Percentiles rank a stretch among this genome's conserved stretches.
Evolutionary conservation across 2,888 invertebrate genomes (phyloP).

Genomic region (Sussaba pulchella): DNA sequence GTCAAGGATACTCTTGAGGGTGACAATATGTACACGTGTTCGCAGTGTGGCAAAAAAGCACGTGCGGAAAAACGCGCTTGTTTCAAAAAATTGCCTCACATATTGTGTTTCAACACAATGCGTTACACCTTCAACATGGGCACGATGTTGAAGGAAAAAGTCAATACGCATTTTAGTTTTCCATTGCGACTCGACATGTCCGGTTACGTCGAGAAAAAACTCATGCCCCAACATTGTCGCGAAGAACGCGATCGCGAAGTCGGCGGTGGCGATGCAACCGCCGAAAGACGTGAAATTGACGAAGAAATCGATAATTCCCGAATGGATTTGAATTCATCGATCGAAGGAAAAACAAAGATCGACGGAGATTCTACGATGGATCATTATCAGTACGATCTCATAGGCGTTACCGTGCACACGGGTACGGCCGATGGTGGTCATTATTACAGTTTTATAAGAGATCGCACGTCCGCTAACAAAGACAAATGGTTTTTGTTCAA

Average conservation of each 20-base stretch:
- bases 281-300: slow-evolving; percentile 70
- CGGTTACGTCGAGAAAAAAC: slow-evolving; percentile 96
- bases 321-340: slow-evolving; percentile 34
- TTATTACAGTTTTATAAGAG: slow-evolving; percentile 97
- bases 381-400: slow-evolving; percentile 93
- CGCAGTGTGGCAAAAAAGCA: slow-evolving; percentile 97
- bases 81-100: slow-evolving; percentile 96
- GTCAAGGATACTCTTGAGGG: slow-evolving; percentile 98
- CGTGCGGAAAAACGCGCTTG: slow-evolving; percentile 98
- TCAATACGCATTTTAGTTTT: slow-evolving; percentile 98
- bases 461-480: slow-evolving; percentile 88
- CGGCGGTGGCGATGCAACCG: slow-evolving; percentile 51
- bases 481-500: slow-evolving; percentile 98
- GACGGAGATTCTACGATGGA: slow-evolving; percentile 87
- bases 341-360: slow-evolving; percentile 79
- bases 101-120: slow-evolving; percentile 98
- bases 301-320: not conserved
- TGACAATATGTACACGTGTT: slow-evolving; percentile 99
- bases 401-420: slow-evolving; percentile 98
- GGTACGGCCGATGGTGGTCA: slow-evolving; percentile 99
- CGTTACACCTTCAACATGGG: slow-evolving; percentile 98
- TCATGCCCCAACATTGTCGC: slow-evolving; percentile 95
- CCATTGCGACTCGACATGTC: slow-evolving; percentile 97
- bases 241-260: slow-evolving; percentile 84
- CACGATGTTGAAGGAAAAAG: slow-evolving; percentile 98